phyloP scores from a whole-genome alignment of 2,888 invertebrate species.

The Tubulanus polymorphus region DNA sequence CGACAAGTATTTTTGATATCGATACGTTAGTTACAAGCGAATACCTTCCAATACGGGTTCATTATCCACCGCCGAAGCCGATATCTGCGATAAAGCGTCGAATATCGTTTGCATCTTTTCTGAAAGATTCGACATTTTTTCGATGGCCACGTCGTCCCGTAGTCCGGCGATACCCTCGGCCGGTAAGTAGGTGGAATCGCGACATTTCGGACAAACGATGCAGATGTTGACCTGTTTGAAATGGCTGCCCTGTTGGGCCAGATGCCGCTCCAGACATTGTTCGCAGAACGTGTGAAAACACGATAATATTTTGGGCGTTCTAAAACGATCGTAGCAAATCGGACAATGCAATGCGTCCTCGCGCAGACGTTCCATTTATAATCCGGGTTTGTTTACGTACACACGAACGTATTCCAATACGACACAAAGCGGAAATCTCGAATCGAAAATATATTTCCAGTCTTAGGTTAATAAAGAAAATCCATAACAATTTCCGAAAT shows the following conservation, averaged over 20 bases:
- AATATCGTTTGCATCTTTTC: neutral
- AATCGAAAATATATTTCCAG: no score
- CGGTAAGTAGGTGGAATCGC: slow-evolving; percentile 10
- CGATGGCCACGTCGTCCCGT: slow-evolving; percentile 10
- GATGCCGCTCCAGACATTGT: slow-evolving; percentile 14
- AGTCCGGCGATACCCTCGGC: slow-evolving; percentile 6
- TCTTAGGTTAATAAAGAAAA: no score
- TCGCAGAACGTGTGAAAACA: slow-evolving; percentile 19
- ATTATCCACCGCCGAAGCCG: neutral
- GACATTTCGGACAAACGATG: slow-evolving; percentile 16
- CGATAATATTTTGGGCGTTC: slow-evolving; percentile 16
- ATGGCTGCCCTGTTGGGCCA: neutral
- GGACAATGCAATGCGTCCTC: slow-evolving; percentile 16
- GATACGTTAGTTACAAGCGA: no score
- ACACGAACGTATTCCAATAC: no score
- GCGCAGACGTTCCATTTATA: neutral
- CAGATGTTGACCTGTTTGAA: neutral
- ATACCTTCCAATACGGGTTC: no score
- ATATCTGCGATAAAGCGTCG: neutral
- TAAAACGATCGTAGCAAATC: slow-evolving; percentile 15
- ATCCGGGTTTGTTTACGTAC: neutral
- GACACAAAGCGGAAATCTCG: no score
- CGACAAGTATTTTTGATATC: no score
- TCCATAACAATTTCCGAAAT: no score
- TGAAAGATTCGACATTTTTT: slow-evolving; percentile 1